These are phyloP conservation scores for Euura lappo DNA, from an alignment of 1,140 invertebrate genomes.

Conservation along the genomic window DNA sequence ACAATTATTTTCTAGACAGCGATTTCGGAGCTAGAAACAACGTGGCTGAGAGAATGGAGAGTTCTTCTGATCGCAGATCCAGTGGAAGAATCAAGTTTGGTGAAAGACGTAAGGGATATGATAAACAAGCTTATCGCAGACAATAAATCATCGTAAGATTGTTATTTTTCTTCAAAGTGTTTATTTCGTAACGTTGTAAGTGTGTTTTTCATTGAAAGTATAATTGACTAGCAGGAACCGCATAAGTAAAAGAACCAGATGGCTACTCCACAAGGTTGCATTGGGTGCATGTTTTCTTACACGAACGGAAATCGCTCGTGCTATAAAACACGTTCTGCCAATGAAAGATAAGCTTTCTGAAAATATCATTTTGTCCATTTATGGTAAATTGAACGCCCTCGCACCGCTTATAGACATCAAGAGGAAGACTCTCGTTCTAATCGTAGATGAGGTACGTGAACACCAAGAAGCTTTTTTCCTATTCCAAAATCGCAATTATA, in stretches of 20 bases:
- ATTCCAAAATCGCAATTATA: neutral
- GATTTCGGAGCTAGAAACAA: slow-evolving; percentile 65
- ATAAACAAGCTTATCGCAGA: slow-evolving; percentile 59
- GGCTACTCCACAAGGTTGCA: slow-evolving; percentile 61
- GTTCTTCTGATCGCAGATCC: slow-evolving; percentile 65
- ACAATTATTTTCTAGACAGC: slow-evolving; percentile 58
- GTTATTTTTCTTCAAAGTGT: slow-evolving; percentile 23
- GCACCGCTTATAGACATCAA: slow-evolving; percentile 53
- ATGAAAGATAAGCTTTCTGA: slow-evolving; percentile 56
- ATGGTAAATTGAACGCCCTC: slow-evolving; percentile 49
- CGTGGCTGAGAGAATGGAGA: slow-evolving; percentile 70
- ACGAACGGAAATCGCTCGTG: slow-evolving; percentile 56
- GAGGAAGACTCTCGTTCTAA: slow-evolving; percentile 67
- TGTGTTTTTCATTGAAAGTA: slow-evolving; percentile 28
- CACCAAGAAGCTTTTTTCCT: neutral
- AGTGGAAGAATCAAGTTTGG: slow-evolving; percentile 45
- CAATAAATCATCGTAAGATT: slow-evolving; percentile 50
- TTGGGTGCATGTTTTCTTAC: slow-evolving; percentile 45
- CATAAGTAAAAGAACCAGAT: slow-evolving; percentile 44
- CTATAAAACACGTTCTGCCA: slow-evolving; percentile 51
- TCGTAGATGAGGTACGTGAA: slow-evolving; percentile 68
- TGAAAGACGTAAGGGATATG: slow-evolving; percentile 46
- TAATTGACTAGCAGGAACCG: neutral
- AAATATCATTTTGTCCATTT: slow-evolving; percentile 53
- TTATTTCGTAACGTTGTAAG: slow-evolving; percentile 18